These are phyloP conservation scores for Philonicus albiceps DNA, from an alignment of 2,888 invertebrate genomes.

Conservation along the genomic window DNA sequence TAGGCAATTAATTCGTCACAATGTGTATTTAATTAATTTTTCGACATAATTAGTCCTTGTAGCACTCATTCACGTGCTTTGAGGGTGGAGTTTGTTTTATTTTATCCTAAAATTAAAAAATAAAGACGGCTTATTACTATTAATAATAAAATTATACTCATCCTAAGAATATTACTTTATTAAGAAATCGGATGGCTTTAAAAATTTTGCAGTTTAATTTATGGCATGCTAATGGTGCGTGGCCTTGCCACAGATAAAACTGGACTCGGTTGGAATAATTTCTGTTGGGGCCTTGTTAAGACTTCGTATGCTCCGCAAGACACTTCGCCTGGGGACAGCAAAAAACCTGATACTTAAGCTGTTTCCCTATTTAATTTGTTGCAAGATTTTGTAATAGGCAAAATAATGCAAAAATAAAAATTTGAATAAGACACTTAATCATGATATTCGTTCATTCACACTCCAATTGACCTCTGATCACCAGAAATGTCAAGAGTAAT, in stretches of 20 bases:
- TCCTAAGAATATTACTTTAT: neutral
- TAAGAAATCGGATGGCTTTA: neutral
- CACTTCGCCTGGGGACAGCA: neutral
- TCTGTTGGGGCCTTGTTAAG: neutral
- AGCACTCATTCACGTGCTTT: neutral
- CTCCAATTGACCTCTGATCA: neutral
- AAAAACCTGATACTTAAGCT: neutral
- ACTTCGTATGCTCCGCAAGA: neutral
- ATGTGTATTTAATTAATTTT: neutral
- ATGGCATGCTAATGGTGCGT: neutral
- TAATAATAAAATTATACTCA: neutral
- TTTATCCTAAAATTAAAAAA: neutral
- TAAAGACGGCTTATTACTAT: neutral
- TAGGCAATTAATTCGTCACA: neutral
- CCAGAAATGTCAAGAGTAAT: neutral
- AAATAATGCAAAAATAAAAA: neutral
- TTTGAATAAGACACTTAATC: neutral
- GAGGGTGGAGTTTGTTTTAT: neutral
- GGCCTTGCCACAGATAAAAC: neutral
- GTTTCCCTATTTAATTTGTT: neutral
- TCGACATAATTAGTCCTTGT: neutral
- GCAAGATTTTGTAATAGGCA: neutral
- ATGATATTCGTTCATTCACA: neutral
- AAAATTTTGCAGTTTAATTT: neutral
- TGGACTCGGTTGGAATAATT: neutral